phyloP scores from a whole-genome alignment of 2,888 invertebrate genomes.

The Junonia oenone region DNA sequence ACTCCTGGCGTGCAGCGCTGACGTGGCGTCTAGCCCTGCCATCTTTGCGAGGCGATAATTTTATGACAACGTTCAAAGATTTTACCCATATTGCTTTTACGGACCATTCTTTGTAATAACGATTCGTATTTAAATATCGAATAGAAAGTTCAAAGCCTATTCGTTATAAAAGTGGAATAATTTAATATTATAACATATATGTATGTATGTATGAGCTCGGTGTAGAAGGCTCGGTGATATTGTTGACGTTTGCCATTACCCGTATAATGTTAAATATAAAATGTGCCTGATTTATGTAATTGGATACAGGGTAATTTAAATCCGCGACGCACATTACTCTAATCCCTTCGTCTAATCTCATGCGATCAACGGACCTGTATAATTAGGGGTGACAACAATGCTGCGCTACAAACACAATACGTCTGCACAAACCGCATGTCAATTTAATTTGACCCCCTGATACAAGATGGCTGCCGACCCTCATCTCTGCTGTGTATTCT shows the following conservation, averaged over 20 bases:
- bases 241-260: neutral
- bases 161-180: neutral
- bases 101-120: slow-evolving; percentile 44
- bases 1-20: slow-evolving; percentile 52
- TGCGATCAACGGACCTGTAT: slow-evolving; percentile 63
- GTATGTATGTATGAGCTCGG: no score
- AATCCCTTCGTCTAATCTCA: slow-evolving; percentile 66
- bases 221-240: no score
- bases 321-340: slow-evolving; percentile 57
- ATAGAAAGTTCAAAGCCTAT: neutral
- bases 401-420: slow-evolving; percentile 61
- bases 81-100: slow-evolving; percentile 55
- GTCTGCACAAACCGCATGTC: slow-evolving; percentile 72
- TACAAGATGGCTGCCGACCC: slow-evolving; percentile 71
- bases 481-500: slow-evolving; percentile 31
- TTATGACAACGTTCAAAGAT: slow-evolving; percentile 58
- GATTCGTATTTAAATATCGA: neutral
- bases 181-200: neutral
- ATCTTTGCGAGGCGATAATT: slow-evolving; percentile 64
- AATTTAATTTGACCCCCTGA: slow-evolving; percentile 76
- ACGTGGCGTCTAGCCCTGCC: slow-evolving; percentile 60
- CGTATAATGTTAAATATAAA: slow-evolving; percentile 9
- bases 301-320: slow-evolving; percentile 41
- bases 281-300: slow-evolving; percentile 26
- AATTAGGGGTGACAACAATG: slow-evolving; percentile 76